Base-by-base conservation (phyloP, 1,140 invertebrate species). In the Pseudomyrmex pallidus region DNA sequence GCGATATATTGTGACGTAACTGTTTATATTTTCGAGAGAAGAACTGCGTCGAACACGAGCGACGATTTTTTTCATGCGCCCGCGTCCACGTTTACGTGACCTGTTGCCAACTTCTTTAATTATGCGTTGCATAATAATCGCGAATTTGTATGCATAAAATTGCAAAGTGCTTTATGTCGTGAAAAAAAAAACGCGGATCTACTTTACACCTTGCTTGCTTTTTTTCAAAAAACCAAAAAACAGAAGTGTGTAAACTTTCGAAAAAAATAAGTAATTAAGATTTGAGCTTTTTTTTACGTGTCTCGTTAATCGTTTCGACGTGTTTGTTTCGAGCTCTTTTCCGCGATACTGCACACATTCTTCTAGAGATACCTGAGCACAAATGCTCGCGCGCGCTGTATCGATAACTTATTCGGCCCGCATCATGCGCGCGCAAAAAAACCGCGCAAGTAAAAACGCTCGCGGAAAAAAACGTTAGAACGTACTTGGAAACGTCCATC, bases 391-490 rank as follows among this genome's bases (percentile, higher is more conserved):
- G 5, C 35, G 35, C 35, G 35, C 35, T 35, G 5, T 35, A 35
- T 35, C 35, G 35, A 35, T 35, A 35, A 35, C 48, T 72, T n/a
- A 59, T 35, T 59, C 44, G 44, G 59, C 70, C 13, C 52, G 35
- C 64, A 44, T 61, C 66, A 59, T n/a, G 17, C 17, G 72, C 44
- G 66, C 35, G 35, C 35, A 35, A 35, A 35, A 46, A 48, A 59
- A 80, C 76, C 17, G 52, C 10, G n/a, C 76, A 35, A 80, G 50
- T 59, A 72, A 80, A 80, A 70, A 59, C 66, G 44, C 54, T 59
- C 54, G 20, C 4, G 17, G 48, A 44, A 44, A 35, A 35, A 72
- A n/a, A 54, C 66, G 76, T 57, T 35, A 70, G 61, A 80, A 80
- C 66, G 61, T 80, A 80, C 54, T 70, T 80, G 35, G 48, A 59